Base-by-base conservation (phyloP, 1,140 invertebrate genomes). In the Bombus difficillimus region DNA sequence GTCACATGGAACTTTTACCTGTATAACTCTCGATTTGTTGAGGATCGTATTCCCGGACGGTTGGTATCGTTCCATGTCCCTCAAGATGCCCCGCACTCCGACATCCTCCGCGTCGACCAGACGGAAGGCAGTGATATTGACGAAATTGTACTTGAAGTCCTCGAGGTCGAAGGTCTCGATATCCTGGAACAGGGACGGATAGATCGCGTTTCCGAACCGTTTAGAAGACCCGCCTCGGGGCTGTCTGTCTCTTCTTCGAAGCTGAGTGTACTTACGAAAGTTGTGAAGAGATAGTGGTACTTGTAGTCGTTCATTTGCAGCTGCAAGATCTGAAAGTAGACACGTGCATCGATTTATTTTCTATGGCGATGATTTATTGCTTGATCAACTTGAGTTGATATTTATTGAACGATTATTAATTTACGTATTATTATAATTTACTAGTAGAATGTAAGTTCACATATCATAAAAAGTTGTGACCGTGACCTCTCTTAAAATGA, bases 271-370 rank as follows among this genome's bases (percentile, higher is more conserved):
- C 96, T 97, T 95, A 97, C 96, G 94, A 97, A 97, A 90, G 96
- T 97, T 77, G 96, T 97, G 87, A 97, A 97, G 76, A 97, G 95
- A 93, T 97, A 97, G 92, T 97, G 96, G 92, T 97, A 97, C 90
- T 96, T 96, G 95, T 97, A 97, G 91, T 97, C 96, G 86, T 97
- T 97, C 96, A 97, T 97, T 94, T 97, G 96, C 22, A 97, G 93
- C 91, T 96, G 96, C 34, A 97, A 92, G 86, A 97, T 96, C 96
- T 97, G 93, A 34, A 95, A 94, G 72, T 77, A 80, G 34, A 39
- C 22, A n/a, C 32, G 47, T 22, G n/a, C 32, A 15, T 0, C 6
- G 37, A 82, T 76, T 74, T 43, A 86, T 74, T n/a, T 15, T 34
- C 13, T 6, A 9, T 22, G 15, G 28, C 59, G n/a, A 18, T 8